A percentile compares a stretch with the other conserved stretches of the same genome.
These are phyloP conservation scores for Globodera rostochiensis DNA, from an alignment of 1,140 invertebrate genomes.

Conservation along the genomic window DNA sequence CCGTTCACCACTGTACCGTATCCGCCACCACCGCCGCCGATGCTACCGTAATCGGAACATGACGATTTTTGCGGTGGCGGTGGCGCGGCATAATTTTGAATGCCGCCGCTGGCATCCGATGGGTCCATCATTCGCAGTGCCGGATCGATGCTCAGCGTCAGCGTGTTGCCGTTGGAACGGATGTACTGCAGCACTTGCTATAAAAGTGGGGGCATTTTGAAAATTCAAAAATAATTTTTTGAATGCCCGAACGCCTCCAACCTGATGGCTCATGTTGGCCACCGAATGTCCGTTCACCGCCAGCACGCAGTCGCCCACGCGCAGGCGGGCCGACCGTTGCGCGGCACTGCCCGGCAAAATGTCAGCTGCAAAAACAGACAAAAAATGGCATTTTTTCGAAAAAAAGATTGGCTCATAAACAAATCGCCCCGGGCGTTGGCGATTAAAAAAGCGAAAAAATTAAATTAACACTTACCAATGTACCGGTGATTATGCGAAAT, in stretches of 20 bases:
- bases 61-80: not conserved
- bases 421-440: too few species aligned
- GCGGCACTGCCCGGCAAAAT: conserved; percentile 93
- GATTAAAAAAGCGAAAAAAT: not conserved
- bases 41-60: not conserved
- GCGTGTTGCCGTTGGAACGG: conserved; percentile 55
- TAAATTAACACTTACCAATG: conserved; percentile 75
- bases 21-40: not conserved
- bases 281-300: conserved; percentile 92
- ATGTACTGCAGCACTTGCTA: conserved; percentile 70
- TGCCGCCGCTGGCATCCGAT: not conserved
- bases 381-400: conserved; percentile 2
- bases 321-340: conserved; percentile 82
- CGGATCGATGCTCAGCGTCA: conserved; percentile 61
- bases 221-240: not conserved
- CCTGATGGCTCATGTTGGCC: conserved; percentile 84
- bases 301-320: conserved; percentile 90
- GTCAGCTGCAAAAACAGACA: conserved; percentile 72
- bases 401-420: not conserved
- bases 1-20: conserved; percentile 3
- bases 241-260: not conserved
- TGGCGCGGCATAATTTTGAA: not conserved
- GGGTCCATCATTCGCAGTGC: conserved; percentile 18
- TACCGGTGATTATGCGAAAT: conserved; percentile 93
- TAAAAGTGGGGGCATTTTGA: not conserved